These are phyloP conservation scores for Paratilapia polleni DNA, from an alignment of 2,113 vertebrate genomes.

Conservation along the genomic window DNA sequence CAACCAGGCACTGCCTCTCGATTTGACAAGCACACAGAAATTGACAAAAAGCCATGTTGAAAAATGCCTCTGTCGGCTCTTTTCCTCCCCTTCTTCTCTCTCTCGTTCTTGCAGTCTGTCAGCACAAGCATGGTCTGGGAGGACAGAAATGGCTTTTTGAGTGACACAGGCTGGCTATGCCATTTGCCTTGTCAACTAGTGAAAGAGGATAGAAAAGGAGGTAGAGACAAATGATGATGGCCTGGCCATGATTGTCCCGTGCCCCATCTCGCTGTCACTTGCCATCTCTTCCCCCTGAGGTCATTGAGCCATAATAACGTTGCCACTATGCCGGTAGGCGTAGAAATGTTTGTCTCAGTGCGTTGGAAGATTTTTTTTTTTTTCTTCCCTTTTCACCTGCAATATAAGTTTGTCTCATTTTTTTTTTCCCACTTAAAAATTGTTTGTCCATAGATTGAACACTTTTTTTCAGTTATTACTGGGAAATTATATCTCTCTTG, in stretches of 20 bases:
- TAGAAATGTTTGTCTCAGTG: constrained; percentile 28
- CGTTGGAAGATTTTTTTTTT: not conserved
- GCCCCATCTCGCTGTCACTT: constrained; percentile 30
- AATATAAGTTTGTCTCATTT: not conserved
- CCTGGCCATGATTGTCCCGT: constrained; percentile 56
- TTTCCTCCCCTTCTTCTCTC: constrained; percentile 29
- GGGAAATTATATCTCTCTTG: not conserved
- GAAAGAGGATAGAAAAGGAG: constrained; percentile 65
- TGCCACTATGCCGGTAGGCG: constrained; percentile 17
- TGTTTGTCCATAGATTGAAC: not conserved
- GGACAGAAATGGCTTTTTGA: constrained; percentile 81
- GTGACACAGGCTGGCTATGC: constrained; percentile 70
- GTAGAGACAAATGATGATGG: constrained; percentile 75
- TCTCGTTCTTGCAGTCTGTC: constrained; percentile 62
- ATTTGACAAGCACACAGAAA: constrained; percentile 70
- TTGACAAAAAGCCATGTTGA: constrained; percentile 72
- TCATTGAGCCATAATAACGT: constrained; percentile 51
- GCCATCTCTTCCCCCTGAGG: constrained; percentile 9
- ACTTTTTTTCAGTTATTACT: not conserved
- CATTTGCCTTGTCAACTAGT: constrained; percentile 71
- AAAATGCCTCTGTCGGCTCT: constrained; percentile 56
- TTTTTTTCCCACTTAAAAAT: not conserved
- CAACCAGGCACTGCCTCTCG: constrained; percentile 43
- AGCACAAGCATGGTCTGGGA: constrained; percentile 59
- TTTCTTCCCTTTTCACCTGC: not conserved